Evolutionary conservation across 2,888 invertebrate genomes (phyloP).

Genomic region (Drosophila percnosoma): DNA sequence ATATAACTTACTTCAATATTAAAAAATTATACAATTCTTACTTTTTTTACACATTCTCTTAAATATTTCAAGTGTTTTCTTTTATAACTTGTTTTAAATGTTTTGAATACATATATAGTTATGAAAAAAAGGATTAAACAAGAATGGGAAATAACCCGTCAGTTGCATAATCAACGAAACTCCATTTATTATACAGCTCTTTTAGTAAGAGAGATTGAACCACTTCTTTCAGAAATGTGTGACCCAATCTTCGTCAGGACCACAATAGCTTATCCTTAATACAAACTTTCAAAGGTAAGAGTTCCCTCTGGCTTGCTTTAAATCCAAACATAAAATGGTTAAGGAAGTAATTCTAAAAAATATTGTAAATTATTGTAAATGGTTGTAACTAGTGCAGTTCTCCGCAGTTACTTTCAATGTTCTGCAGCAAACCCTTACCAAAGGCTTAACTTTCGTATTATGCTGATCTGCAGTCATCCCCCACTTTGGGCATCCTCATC

Average conservation of each 20-base stretch:
- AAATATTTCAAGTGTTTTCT: too few species aligned
- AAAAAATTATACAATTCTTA: not conserved
- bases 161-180: not conserved
- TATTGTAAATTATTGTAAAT: too few species aligned
- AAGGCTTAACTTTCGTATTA: not conserved
- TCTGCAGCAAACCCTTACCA: too few species aligned
- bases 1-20: not conserved
- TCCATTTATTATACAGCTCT: not conserved
- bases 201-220: not conserved
- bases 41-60: not conserved
- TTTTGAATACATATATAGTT: not conserved
- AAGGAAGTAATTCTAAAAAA: not conserved
- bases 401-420: not conserved
- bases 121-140: not conserved
- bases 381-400: not conserved
- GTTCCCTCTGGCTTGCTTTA: not conserved
- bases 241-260: not conserved
- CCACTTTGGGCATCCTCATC: constrained; percentile 18
- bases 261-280: not conserved
- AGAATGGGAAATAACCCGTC: not conserved
- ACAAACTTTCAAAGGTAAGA: not conserved
- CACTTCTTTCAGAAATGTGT: not conserved
- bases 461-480: not conserved
- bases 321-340: not conserved
- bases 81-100: too few species aligned